A percentile compares a stretch with the other conserved stretches of the same genome.
Conservation (phyloP, 2,888 invertebrate genomes). For the Harpalus rufipes region DNA sequence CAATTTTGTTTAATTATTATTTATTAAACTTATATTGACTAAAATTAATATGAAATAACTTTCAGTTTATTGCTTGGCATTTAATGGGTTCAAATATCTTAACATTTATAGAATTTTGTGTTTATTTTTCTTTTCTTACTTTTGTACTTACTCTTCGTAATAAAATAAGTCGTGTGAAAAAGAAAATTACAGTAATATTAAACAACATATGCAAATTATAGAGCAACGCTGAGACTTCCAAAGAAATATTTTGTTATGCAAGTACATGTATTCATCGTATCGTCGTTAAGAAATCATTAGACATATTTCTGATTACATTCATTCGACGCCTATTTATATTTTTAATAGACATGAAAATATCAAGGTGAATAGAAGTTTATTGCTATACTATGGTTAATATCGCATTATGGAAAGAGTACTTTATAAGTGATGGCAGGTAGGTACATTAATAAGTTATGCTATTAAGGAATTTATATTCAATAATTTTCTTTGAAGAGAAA, state of each 20-base stretch:
- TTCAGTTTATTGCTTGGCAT: too few species aligned
- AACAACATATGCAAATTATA: slow-evolving; percentile 32
- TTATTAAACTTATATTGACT: too few species aligned
- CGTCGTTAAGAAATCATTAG: slow-evolving; percentile 46
- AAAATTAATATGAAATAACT: too few species aligned
- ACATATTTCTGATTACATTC: slow-evolving; percentile 33
- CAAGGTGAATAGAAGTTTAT: slow-evolving; percentile 13
- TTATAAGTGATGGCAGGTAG: not conserved
- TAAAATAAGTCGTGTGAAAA: slow-evolving; percentile 8
- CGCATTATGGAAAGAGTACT: not conserved
- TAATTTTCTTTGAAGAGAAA: too few species aligned
- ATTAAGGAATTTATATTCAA: not conserved
- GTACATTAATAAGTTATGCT: not conserved
- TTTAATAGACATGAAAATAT: slow-evolving; percentile 12
- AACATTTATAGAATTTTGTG: too few species aligned
- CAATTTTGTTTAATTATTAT: too few species aligned
- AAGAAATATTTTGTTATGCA: slow-evolving; percentile 26
- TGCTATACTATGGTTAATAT: slow-evolving; percentile 40
- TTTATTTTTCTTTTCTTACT: not conserved
- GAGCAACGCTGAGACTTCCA: not conserved
- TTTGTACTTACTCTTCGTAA: not conserved
- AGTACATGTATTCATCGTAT: not conserved
- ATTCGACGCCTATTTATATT: slow-evolving; percentile 1
- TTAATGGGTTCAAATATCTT: too few species aligned
- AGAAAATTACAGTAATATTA: slow-evolving; percentile 28